These are phyloP conservation scores for Drosophila azteca DNA, from an alignment of 1,140 invertebrate genomes.

Conservation along the genomic window DNA sequence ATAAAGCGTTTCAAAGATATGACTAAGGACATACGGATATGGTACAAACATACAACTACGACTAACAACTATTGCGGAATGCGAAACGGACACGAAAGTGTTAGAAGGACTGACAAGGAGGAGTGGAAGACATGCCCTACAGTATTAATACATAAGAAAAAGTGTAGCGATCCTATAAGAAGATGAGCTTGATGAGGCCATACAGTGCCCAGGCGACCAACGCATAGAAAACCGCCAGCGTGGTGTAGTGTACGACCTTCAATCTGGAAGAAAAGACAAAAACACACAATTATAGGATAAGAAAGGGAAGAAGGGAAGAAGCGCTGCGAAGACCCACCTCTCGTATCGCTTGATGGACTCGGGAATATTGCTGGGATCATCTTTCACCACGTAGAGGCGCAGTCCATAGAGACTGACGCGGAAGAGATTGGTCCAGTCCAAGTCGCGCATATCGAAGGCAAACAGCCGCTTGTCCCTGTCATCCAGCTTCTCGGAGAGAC, in stretches of 20 bases:
- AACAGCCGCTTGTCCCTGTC: constrained; percentile 87
- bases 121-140: constrained; percentile 47
- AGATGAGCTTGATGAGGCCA: constrained; percentile 58
- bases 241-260: constrained; percentile 76
- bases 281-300: not conserved
- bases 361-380: constrained; percentile 87
- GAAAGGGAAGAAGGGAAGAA: not conserved
- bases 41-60: constrained; percentile 51
- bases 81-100: constrained; percentile 29
- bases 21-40: constrained; percentile 55
- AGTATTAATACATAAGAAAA: constrained; percentile 25
- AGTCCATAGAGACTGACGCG: constrained; percentile 87
- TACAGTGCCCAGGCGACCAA: constrained; percentile 64
- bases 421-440: constrained; percentile 88
- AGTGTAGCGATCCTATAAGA: constrained; percentile 53
- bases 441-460: constrained; percentile 87
- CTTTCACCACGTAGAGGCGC: constrained; percentile 89
- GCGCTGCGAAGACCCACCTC: constrained; percentile 82
- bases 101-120: constrained; percentile 3
- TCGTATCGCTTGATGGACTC: constrained; percentile 85
- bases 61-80: constrained; percentile 44
- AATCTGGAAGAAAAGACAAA: constrained; percentile 50
- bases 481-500: constrained; percentile 86
- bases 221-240: constrained; percentile 66
- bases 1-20: constrained; percentile 61